Evolutionary conservation across 1,140 invertebrate genomes (phyloP), one percentile per base, ranked within the genome.

Genomic region (Oedothorax gibbosus): DNA sequence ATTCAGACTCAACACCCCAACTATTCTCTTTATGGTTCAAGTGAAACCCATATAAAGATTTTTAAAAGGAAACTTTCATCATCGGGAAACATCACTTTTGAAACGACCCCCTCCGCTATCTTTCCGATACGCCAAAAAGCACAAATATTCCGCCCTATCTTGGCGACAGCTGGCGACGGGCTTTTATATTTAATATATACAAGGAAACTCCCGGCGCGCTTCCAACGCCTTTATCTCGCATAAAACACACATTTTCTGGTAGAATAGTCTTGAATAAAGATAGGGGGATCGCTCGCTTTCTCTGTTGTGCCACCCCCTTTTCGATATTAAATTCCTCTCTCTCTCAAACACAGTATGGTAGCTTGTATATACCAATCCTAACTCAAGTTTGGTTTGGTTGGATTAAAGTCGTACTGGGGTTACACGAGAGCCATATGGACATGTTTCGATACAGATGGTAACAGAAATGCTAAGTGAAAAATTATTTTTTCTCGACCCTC

Each of bases 181-280:
- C 62, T 78, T 62, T 65, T 78, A 78, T 65, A 65, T 65, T 78
- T 21, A 65, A 65, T 78, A 65, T 78, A 78, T 78, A 65, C 21
- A 49, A 15, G 12, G 1, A 62, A 18, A 21, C 50, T 73, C 51
- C n/a, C 9, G 15, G 71, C 14, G 50, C n/a, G 35, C 56, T 3
- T 50, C 12, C 18, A 49, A 21, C 35, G 50, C 51, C 64, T 68
- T 79, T 79, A 79, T 79, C 77, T 79, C 53, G 49, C 62, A 68
- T 14, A 79, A 20, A 71, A 71, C 69, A 79, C 77, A 79, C 71
- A 72, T 79, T 79, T 68, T 68, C 77, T 54, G 21, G 49, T 53
- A 51, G 18, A 21, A 49, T 56, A 15, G 51, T 64, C 54, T 66
- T 79, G 64, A 68, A 79, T 79, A 68, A 68, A 68, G 64, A 79